These are phyloP conservation scores for Electrophaes corylata DNA, from an alignment of 2,888 invertebrate genomes.

Conservation along the genomic window DNA sequence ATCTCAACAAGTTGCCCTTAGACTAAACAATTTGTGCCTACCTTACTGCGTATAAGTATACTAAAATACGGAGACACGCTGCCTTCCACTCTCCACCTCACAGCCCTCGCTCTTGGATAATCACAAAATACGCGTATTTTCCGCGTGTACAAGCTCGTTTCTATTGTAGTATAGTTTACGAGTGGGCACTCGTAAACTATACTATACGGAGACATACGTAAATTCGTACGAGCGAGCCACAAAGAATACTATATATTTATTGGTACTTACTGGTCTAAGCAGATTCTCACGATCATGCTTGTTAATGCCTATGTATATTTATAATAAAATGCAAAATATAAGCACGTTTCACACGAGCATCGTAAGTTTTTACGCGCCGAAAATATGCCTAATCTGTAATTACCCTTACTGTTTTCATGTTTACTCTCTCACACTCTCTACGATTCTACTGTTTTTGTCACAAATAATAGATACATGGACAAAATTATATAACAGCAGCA, in stretches of 20 bases:
- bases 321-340: not conserved
- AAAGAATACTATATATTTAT: no score
- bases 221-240: no score
- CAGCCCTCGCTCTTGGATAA: slow-evolving; percentile 13
- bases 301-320: not conserved
- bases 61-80: slow-evolving; percentile 28
- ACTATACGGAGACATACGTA: no score
- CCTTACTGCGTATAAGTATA: slow-evolving; percentile 46
- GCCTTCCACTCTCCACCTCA: slow-evolving; percentile 21
- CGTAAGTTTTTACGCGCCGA: not conserved
- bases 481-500: slow-evolving; percentile 24
- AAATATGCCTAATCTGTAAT: not conserved
- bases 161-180: no score
- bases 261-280: no score
- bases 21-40: slow-evolving; percentile 76
- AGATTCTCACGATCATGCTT: not conserved
- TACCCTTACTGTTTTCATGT: slow-evolving; percentile 6
- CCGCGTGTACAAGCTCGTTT: no score
- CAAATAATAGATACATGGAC: slow-evolving; percentile 29
- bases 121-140: not conserved
- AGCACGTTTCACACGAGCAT: not conserved
- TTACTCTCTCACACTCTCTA: slow-evolving; percentile 15
- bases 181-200: no score
- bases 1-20: slow-evolving; percentile 69
- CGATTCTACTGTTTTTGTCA: slow-evolving; percentile 31